Evolutionary conservation across 2,797 vertebrate genomes (phyloP).

Genomic region (Notolabrus celidotus): DNA sequence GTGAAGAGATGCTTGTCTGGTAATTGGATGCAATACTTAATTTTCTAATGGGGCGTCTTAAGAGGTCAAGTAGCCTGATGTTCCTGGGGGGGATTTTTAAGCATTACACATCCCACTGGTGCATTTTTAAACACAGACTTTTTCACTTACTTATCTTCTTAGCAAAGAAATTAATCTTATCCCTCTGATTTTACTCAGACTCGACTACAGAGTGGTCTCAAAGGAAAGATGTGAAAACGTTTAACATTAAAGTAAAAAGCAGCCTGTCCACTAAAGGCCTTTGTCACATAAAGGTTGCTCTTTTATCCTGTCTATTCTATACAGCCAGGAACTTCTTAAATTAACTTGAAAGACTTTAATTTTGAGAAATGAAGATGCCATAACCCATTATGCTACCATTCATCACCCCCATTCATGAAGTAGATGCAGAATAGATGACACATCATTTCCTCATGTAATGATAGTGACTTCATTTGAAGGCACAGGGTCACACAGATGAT

Average conservation of each 20-base stretch:
- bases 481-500: constrained; percentile 29
- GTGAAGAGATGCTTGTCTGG: constrained; percentile 71
- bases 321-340: constrained; percentile 54
- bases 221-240: constrained; percentile 12
- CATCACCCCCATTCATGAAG: constrained; percentile 15
- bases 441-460: constrained; percentile 65
- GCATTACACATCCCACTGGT: constrained; percentile 44
- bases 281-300: constrained; percentile 49
- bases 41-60: constrained; percentile 70
- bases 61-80: constrained; percentile 66
- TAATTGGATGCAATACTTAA: constrained; percentile 76
- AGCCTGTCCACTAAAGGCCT: constrained; percentile 8
- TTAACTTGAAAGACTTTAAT: constrained; percentile 64
- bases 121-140: constrained; percentile 44
- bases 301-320: constrained; percentile 26
- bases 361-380: constrained; percentile 68
- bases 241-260: constrained; percentile 27
- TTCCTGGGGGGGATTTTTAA: constrained; percentile 55
- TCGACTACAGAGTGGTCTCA: constrained; percentile 11
- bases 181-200: constrained; percentile 1
- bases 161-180: constrained; percentile 13
- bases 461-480: constrained; percentile 46
- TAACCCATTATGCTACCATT: constrained; percentile 55
- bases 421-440: constrained; percentile 45
- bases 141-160: constrained; percentile 27